phyloP scores from a whole-genome alignment of 2,888 invertebrate species.

The Azorinus chamasolen region DNA sequence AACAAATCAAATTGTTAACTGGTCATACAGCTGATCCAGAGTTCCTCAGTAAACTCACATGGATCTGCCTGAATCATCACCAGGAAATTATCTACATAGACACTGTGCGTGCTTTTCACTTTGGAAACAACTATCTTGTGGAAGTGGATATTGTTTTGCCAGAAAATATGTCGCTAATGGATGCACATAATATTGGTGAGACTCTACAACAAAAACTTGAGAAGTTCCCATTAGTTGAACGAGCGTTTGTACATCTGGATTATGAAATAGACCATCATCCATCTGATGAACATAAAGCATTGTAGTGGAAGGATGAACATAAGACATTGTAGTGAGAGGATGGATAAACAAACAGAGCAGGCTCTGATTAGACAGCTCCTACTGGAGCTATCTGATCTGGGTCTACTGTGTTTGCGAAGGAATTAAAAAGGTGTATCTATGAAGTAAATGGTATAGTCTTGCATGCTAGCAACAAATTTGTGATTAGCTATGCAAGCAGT shows the following conservation, averaged over 20 bases:
- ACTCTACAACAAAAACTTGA: conserved; percentile 87
- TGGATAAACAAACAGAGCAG: too few relatives aligned
- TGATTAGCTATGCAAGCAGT: too few relatives aligned
- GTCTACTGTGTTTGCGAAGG: too few relatives aligned
- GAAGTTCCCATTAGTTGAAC: conserved; percentile 86
- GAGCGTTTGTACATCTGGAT: conserved; percentile 88
- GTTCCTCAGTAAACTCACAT: conserved; percentile 84
- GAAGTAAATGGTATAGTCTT: too few relatives aligned
- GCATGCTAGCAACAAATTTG: too few relatives aligned
- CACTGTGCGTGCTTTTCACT: conserved; percentile 88
- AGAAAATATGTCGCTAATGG: conserved; percentile 85
- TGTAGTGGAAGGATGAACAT: too few relatives aligned
- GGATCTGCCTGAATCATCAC: conserved; percentile 84
- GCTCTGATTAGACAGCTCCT: too few relatives aligned
- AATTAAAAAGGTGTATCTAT: too few relatives aligned
- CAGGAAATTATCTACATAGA: conserved; percentile 84
- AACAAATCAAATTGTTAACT: conserved; percentile 84
- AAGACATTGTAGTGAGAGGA: too few relatives aligned
- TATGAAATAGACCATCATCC: conserved; percentile 87
- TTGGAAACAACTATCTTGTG: conserved; percentile 86
- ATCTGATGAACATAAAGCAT: conserved; percentile 86
- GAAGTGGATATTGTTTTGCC: conserved; percentile 87
- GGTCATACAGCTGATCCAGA: conserved; percentile 84
- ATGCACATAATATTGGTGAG: conserved; percentile 87
- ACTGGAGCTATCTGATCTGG: too few relatives aligned